Evolutionary conservation across 2,797 vertebrate genomes (phyloP).

Genomic region (Gymnoscopelus braueri): DNA sequence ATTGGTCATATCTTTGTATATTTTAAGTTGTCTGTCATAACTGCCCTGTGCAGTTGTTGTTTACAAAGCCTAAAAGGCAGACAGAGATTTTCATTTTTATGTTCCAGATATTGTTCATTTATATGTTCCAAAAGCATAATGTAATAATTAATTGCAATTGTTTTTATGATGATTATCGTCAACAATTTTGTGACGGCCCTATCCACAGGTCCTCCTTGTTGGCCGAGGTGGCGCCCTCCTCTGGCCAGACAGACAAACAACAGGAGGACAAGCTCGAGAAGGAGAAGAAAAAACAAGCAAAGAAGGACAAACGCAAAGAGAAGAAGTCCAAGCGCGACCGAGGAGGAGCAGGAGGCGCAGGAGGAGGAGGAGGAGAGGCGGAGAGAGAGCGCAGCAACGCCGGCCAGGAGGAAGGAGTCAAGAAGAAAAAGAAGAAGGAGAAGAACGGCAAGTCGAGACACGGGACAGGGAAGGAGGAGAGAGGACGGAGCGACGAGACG

Average conservation of each 20-base stretch:
- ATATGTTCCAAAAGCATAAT: too few species aligned
- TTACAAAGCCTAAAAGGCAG: too few species aligned
- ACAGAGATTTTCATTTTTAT: too few species aligned
- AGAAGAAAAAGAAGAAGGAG: slow-evolving; percentile 71
- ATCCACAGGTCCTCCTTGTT: slow-evolving; percentile 50
- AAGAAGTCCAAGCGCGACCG: slow-evolving; percentile 66
- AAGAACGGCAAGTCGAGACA: slow-evolving; percentile 66
- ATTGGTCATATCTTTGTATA: too few species aligned
- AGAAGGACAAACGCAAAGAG: slow-evolving; percentile 70
- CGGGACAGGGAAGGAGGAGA: slow-evolving; percentile 60
- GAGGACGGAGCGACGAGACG: slow-evolving; percentile 47
- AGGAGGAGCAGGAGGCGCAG: slow-evolving; percentile 21
- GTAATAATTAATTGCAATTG: too few species aligned
- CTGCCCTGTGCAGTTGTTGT: too few species aligned
- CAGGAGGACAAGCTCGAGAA: slow-evolving; percentile 61
- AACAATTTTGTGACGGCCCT: slow-evolving; percentile 50
- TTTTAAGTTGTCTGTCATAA: too few species aligned
- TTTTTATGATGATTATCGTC: not conserved
- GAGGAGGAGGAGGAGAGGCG: slow-evolving; percentile 23
- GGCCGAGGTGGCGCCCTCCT: slow-evolving; percentile 39
- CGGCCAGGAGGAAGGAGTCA: slow-evolving; percentile 61
- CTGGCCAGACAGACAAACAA: slow-evolving; percentile 50
- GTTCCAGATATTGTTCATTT: too few species aligned
- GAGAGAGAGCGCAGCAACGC: slow-evolving; percentile 51
- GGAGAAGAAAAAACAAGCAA: slow-evolving; percentile 61